Evolutionary conservation across 2,797 vertebrate species (phyloP).

Genomic region (Hybognathus amarus): DNA sequence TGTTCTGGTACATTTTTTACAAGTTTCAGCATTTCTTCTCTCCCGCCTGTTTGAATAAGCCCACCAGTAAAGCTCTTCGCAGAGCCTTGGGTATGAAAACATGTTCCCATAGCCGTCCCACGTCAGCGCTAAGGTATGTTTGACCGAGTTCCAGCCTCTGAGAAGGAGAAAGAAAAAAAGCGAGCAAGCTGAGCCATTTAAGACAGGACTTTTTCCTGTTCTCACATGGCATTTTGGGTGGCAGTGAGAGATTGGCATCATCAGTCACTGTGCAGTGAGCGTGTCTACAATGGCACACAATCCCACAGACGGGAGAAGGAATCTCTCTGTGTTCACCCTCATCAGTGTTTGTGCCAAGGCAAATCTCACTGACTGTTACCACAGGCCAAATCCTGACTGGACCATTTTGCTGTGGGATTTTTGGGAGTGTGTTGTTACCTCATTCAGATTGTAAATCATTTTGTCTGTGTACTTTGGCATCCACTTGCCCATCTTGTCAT

Average conservation of each 20-base stretch:
- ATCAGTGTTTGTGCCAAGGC: constrained; percentile 21
- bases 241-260: constrained; percentile 54
- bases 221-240: constrained; percentile 31
- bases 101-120: constrained; percentile 73
- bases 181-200: constrained; percentile 64
- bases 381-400: constrained; percentile 59
- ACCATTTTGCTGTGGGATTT: constrained; percentile 55
- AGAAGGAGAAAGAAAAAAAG: constrained; percentile 58
- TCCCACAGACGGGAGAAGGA: constrained; percentile 18
- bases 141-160: constrained; percentile 70
- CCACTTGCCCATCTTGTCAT: background rate
- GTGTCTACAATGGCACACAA: constrained; percentile 52
- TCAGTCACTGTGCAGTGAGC: constrained; percentile 60
- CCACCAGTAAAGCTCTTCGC: constrained; percentile 54
- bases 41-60: constrained; percentile 60
- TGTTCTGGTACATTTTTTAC: constrained; percentile 17
- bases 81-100: constrained; percentile 66
- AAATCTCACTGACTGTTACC: constrained; percentile 61
- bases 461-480: background rate
- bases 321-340: constrained; percentile 43
- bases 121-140: constrained; percentile 78
- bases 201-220: constrained; percentile 64
- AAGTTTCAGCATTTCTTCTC: constrained; percentile 14
- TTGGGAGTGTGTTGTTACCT: constrained; percentile 40
- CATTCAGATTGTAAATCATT: constrained; percentile 55